Percentiles rank a stretch among this genome's conserved stretches.
Evolutionary conservation across 2,888 invertebrate species (phyloP).

Genomic region (Acanthosoma haemorrhoidale): DNA sequence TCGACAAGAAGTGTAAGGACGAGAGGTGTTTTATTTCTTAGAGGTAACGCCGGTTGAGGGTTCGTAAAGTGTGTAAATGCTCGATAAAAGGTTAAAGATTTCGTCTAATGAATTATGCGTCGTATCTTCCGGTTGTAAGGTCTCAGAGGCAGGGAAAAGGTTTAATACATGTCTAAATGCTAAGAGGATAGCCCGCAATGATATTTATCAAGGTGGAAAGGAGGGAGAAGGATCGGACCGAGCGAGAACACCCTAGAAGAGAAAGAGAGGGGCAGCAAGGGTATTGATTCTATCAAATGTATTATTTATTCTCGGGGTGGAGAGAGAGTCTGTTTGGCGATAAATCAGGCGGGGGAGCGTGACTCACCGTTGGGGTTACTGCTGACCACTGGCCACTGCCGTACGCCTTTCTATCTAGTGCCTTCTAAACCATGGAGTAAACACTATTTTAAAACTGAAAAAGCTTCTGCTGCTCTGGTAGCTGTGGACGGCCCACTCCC

Average conservation of each 20-base stretch:
- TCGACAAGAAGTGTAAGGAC: too few relatives aligned
- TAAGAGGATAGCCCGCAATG: too few relatives aligned
- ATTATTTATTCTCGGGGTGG: slow-evolving; percentile 16
- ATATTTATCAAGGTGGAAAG: background rate
- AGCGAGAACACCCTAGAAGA: too few relatives aligned
- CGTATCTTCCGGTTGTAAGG: background rate
- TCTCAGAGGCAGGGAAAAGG: background rate
- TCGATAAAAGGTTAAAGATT: too few relatives aligned
- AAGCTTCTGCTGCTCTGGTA: too few relatives aligned
- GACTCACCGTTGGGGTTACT: background rate
- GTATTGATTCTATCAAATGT: slow-evolving; percentile 25
- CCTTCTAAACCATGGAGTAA: too few relatives aligned
- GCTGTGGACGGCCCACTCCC: too few relatives aligned
- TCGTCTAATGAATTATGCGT: too few relatives aligned
- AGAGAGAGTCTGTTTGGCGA: background rate
- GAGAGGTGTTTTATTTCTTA: too few relatives aligned
- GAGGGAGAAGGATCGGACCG: background rate
- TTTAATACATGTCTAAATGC: background rate
- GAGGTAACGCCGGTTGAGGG: too few relatives aligned
- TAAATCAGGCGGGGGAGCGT: slow-evolving; percentile 15
- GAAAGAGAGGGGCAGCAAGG: background rate
- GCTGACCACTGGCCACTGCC: slow-evolving; percentile 16
- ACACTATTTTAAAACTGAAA: too few relatives aligned
- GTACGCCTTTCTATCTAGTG: background rate
- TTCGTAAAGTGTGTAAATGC: too few relatives aligned